phyloP scores from a whole-genome alignment of 2,888 invertebrate genomes.

The Eilema griseolum region DNA sequence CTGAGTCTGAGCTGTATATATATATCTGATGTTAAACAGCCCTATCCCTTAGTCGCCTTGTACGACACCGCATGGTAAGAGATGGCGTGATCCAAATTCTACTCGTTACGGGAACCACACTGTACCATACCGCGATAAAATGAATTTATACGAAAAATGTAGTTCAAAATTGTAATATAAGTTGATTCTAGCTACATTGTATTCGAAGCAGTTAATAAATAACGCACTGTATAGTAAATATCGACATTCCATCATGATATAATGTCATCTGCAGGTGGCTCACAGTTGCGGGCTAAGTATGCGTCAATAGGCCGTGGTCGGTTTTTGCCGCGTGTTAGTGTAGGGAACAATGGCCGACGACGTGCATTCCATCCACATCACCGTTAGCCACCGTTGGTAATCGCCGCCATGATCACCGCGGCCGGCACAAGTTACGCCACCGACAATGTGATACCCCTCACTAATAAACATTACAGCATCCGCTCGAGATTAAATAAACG shows the following conservation, averaged over 20 bases:
- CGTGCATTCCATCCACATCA: slow-evolving; percentile 78
- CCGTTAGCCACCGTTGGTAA: slow-evolving; percentile 77
- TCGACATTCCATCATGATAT: slow-evolving; percentile 44
- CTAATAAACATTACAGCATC: slow-evolving; percentile 54
- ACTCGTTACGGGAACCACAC: no score
- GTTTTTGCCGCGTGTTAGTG: slow-evolving; percentile 70
- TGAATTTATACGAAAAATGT: background rate
- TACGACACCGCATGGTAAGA: no score
- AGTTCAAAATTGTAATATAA: background rate
- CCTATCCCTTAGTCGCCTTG: no score
- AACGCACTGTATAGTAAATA: slow-evolving; percentile 31
- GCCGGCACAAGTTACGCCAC: slow-evolving; percentile 44
- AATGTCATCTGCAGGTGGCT: slow-evolving; percentile 63
- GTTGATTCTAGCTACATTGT: background rate
- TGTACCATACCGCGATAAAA: no score
- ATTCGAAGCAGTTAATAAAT: slow-evolving; percentile 21
- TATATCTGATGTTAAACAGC: no score
- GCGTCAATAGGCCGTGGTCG: slow-evolving; percentile 68
- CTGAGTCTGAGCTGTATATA: no score
- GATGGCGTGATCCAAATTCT: no score
- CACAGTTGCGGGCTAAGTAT: slow-evolving; percentile 65
- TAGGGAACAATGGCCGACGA: slow-evolving; percentile 77
- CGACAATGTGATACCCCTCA: slow-evolving; percentile 45
- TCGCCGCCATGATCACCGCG: slow-evolving; percentile 68
- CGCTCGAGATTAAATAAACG: slow-evolving; percentile 37